Conservation (phyloP, 2,113 vertebrate genomes). For the Leucosticte australis region DNA sequence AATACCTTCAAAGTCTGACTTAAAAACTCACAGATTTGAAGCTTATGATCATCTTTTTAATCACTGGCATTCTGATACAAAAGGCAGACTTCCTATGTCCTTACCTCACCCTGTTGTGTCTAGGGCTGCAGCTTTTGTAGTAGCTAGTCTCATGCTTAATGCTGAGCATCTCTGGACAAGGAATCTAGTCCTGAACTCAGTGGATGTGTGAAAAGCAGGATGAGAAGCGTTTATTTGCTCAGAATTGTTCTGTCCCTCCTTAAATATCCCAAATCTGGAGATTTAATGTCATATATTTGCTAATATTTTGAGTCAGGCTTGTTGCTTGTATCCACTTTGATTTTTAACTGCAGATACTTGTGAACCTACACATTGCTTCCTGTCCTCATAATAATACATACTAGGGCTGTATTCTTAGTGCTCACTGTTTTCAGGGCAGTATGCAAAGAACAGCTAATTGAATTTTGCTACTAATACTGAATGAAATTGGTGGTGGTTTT, state of each 20-base stretch:
- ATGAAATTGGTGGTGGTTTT: not conserved
- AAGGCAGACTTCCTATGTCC: slow-evolving; percentile 32
- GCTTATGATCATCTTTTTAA: not conserved
- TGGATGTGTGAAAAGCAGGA: not conserved
- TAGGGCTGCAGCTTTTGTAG: slow-evolving; percentile 57
- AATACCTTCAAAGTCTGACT: not conserved
- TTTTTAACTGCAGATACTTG: not conserved
- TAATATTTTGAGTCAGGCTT: not conserved
- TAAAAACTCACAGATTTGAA: not conserved
- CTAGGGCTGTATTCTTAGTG: not conserved
- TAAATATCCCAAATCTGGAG: not conserved
- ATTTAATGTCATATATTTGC: not conserved
- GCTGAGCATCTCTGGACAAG: slow-evolving; percentile 9
- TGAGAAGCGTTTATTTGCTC: not conserved
- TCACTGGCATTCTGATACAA: not conserved
- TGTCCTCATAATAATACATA: not conserved
- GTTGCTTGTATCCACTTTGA: not conserved
- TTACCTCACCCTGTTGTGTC: slow-evolving; percentile 45
- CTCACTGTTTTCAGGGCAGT: not conserved
- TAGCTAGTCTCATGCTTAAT: slow-evolving; percentile 14
- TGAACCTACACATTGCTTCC: not conserved
- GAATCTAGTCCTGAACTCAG: not conserved
- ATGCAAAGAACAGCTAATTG: not conserved
- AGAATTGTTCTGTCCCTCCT: not conserved
- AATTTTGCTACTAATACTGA: not conserved